Conservation (phyloP, 2,888 invertebrate species). For the Hirtodrosophila alboralis region DNA sequence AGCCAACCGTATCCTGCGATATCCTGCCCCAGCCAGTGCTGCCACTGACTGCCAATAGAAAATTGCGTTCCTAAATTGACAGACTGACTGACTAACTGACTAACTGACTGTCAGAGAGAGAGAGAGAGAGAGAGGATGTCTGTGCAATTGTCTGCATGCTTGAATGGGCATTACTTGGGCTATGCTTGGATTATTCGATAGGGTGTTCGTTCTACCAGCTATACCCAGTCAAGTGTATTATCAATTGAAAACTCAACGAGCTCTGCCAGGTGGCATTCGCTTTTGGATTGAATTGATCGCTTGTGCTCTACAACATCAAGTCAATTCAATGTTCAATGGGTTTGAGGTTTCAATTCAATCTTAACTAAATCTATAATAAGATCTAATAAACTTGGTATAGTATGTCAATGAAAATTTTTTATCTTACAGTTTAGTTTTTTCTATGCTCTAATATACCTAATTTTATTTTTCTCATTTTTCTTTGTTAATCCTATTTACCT, state of each 20-base stretch:
- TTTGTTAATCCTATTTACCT: too few species aligned
- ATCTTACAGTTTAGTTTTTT: too few species aligned
- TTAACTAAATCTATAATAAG: too few species aligned
- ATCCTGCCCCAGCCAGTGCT: neutral
- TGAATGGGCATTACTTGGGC: slow-evolving; percentile 64
- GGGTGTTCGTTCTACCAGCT: slow-evolving; percentile 5
- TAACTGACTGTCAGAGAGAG: slow-evolving; percentile 22
- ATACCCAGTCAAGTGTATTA: slow-evolving; percentile 72
- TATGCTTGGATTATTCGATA: slow-evolving; percentile 12
- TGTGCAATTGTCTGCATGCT: slow-evolving; percentile 70
- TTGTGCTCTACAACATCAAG: slow-evolving; percentile 11
- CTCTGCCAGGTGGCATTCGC: slow-evolving; percentile 44
- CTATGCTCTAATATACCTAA: too few species aligned
- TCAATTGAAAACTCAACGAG: slow-evolving; percentile 72
- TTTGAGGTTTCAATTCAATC: too few species aligned
- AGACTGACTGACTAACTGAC: slow-evolving; percentile 30
- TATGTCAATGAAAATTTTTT: too few species aligned
- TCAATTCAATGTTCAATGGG: neutral
- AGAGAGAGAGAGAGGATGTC: slow-evolving; percentile 21
- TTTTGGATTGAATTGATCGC: slow-evolving; percentile 8
- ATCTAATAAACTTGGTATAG: too few species aligned
- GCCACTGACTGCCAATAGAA: slow-evolving; percentile 68
- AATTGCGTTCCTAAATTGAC: slow-evolving; percentile 64
- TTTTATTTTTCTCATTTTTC: too few species aligned
- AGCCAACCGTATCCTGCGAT: slow-evolving; percentile 23